phyloP scores from a whole-genome alignment of 2,888 invertebrate genomes.

The Mayetiola destructor region DNA sequence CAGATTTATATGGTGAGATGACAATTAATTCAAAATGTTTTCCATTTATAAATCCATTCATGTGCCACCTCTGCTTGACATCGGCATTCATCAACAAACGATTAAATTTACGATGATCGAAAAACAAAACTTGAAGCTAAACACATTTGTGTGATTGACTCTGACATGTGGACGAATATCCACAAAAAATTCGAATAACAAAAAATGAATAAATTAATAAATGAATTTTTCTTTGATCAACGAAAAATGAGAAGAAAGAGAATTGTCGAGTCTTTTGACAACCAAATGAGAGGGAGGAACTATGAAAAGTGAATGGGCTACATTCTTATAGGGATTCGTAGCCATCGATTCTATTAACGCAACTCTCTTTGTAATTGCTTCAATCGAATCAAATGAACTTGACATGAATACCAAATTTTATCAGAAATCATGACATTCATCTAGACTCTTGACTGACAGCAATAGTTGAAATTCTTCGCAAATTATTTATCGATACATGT shows the following conservation, averaged over 20 bases:
- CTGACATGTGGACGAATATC: neutral
- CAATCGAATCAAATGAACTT: neutral
- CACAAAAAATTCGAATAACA: neutral
- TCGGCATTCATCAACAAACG: neutral
- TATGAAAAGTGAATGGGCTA: neutral
- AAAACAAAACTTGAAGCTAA: too few species aligned
- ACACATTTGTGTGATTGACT: too few species aligned
- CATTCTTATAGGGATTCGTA: neutral
- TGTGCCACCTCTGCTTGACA: neutral
- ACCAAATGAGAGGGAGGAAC: neutral
- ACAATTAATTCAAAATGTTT: neutral
- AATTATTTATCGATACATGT: too few species aligned
- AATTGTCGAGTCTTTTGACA: too few species aligned
- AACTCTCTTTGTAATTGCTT: neutral
- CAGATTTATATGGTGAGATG: neutral
- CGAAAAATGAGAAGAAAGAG: neutral
- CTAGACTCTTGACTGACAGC: too few species aligned
- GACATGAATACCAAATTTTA: neutral
- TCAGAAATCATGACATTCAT: too few species aligned
- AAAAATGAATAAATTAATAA: neutral
- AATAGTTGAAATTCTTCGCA: too few species aligned
- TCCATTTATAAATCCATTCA: conserved; percentile 1
- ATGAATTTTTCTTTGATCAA: too few species aligned
- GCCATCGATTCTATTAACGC: neutral
- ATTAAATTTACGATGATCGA: conserved; percentile 1